These are phyloP conservation scores for Leptopilina myrica DNA, from an alignment of 2,888 invertebrate species.

Conservation along the genomic window DNA sequence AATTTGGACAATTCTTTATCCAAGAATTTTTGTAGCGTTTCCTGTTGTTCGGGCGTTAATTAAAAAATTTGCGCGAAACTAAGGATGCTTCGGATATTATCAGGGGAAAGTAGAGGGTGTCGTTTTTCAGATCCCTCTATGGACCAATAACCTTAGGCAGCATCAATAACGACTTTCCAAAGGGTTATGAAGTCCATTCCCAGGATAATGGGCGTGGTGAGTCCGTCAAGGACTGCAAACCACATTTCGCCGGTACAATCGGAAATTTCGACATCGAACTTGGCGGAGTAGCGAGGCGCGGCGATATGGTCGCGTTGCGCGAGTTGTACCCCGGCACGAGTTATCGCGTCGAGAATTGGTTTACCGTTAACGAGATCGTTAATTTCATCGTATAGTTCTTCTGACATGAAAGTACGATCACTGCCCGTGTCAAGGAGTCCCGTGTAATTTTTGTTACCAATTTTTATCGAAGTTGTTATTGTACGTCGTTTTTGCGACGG, in stretches of 20 bases:
- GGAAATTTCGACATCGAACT: background rate
- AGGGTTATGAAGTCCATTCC: constrained; percentile 8
- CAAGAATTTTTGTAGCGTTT: background rate
- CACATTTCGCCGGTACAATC: background rate
- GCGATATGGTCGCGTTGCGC: background rate
- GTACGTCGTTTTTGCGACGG: background rate
- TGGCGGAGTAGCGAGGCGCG: background rate
- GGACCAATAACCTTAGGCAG: background rate
- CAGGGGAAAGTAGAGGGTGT: background rate
- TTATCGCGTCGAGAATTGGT: background rate
- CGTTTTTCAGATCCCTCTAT: background rate
- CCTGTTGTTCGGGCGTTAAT: background rate
- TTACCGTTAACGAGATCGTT: background rate
- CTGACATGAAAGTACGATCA: background rate
- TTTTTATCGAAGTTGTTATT: background rate
- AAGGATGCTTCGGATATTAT: background rate
- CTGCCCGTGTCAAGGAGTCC: background rate
- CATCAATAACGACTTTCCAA: background rate
- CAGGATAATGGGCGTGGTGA: constrained; percentile 1
- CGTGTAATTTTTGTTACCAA: background rate
- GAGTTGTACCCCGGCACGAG: background rate
- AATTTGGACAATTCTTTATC: background rate
- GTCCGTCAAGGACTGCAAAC: constrained; percentile 10
- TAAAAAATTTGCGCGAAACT: background rate
- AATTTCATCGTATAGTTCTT: background rate